Conservation (phyloP, 1,140 invertebrate genomes). For the Calliopsis andreniformis region DNA sequence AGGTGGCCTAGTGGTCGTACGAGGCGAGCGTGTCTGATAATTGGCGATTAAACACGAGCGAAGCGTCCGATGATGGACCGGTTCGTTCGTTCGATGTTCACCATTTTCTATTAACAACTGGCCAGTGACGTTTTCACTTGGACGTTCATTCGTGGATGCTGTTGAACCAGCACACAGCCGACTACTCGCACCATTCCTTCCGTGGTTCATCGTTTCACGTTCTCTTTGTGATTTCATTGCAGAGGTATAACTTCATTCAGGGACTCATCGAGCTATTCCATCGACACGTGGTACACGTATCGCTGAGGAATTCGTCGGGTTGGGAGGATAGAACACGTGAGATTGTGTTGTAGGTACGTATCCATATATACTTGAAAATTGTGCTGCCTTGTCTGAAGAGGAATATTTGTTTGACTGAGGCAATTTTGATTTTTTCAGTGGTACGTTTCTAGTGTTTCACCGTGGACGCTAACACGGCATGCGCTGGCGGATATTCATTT, state of each 20-base stretch:
- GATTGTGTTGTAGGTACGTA: slow-evolving; percentile 10
- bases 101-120: slow-evolving; percentile 43
- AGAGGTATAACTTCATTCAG: background rate
- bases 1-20: slow-evolving; percentile 65
- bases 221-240: background rate
- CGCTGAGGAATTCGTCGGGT: background rate
- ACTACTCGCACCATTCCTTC: background rate
- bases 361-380: too few relatives aligned
- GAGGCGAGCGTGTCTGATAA: slow-evolving; percentile 61
- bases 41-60: slow-evolving; percentile 63
- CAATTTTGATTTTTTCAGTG: slow-evolving; percentile 41
- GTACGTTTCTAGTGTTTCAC: slow-evolving; percentile 56
- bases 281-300: background rate
- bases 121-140: background rate
- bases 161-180: background rate
- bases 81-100: slow-evolving; percentile 21
- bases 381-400: background rate
- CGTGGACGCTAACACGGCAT: slow-evolving; percentile 77
- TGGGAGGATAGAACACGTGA: background rate
- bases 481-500: slow-evolving; percentile 79
- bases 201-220: background rate
- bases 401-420: background rate
- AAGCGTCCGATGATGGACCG: slow-evolving; percentile 45
- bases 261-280: background rate
- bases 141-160: background rate